These are phyloP conservation scores for Dolichallabes microphthalmus DNA, from an alignment of 2,113 vertebrate genomes.

Conservation along the genomic window DNA sequence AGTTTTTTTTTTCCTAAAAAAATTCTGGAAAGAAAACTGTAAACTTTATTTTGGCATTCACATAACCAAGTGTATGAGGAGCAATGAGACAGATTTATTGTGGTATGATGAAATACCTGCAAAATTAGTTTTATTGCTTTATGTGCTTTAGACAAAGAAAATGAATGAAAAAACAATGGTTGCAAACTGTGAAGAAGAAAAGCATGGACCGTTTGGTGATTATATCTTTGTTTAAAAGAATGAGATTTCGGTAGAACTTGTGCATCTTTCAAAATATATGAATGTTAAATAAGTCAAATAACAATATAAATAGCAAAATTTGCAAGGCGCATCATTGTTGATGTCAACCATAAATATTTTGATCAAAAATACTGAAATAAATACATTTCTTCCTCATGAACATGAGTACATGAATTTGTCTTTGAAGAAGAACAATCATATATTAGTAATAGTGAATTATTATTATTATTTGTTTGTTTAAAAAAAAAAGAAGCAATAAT, in stretches of 20 bases:
- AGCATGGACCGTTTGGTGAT: conserved; percentile 46
- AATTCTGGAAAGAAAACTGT: conserved; percentile 92
- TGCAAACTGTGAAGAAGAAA: conserved; percentile 52
- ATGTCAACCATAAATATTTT: conserved; percentile 73
- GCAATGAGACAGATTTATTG: conserved; percentile 80
- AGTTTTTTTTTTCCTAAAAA: conserved; percentile 77
- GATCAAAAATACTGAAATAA: conserved; percentile 77
- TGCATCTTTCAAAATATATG: conserved; percentile 68
- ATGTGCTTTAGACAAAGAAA: conserved; percentile 81
- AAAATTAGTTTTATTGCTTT: conserved; percentile 95
- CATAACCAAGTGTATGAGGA: conserved; percentile 86
- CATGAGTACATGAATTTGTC: conserved; percentile 62
- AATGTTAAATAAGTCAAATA: conserved; percentile 71
- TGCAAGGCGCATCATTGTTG: conserved; percentile 65
- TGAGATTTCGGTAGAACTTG: conserved; percentile 68
- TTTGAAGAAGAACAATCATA: conserved; percentile 56
- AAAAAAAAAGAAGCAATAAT: conserved; percentile 56
- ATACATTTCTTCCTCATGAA: conserved; percentile 62
- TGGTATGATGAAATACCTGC: conserved; percentile 81
- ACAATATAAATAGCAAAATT: conserved; percentile 70
- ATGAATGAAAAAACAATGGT: conserved; percentile 42
- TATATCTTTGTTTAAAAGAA: conserved; percentile 69
- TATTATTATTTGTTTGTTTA: conserved; percentile 1
- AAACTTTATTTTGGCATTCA: conserved; percentile 99
- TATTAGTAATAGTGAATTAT: conserved; percentile 58